Conservation (phyloP, 2,797 vertebrate genomes). For the Poecilia wingei region DNA sequence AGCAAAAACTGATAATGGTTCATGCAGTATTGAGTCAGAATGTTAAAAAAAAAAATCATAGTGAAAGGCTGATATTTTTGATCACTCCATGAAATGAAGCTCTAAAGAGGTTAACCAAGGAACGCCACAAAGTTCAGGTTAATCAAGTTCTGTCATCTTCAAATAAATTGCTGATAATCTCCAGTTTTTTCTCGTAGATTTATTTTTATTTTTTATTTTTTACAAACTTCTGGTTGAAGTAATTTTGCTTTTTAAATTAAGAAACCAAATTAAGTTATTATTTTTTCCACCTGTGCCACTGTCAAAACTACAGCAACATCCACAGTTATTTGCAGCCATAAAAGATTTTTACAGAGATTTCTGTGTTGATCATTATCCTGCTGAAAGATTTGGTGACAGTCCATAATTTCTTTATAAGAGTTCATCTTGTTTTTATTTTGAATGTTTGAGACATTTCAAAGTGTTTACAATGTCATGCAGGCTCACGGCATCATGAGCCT, state of each 20-base stretch:
- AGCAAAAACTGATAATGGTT: slow-evolving; percentile 9
- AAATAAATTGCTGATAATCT: not conserved
- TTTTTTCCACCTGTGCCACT: not conserved
- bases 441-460: not conserved
- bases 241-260: not conserved
- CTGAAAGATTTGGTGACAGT: not conserved
- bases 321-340: not conserved
- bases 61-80: not conserved
- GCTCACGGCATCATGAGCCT: not conserved
- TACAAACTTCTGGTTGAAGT: not conserved
- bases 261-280: not conserved
- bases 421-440: not conserved
- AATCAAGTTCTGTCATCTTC: not conserved
- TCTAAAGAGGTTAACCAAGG: not conserved
- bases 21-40: slow-evolving; percentile 2
- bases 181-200: not conserved
- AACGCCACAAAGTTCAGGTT: not conserved
- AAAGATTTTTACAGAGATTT: not conserved
- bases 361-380: not conserved
- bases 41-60: not conserved
- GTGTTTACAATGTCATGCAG: not conserved
- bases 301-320: not conserved
- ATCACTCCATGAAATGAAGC: not conserved
- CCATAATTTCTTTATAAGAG: not conserved
- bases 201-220: no score